Evolutionary conservation across 2,888 invertebrate genomes (phyloP).

Genomic region (Pterostichus niger): DNA sequence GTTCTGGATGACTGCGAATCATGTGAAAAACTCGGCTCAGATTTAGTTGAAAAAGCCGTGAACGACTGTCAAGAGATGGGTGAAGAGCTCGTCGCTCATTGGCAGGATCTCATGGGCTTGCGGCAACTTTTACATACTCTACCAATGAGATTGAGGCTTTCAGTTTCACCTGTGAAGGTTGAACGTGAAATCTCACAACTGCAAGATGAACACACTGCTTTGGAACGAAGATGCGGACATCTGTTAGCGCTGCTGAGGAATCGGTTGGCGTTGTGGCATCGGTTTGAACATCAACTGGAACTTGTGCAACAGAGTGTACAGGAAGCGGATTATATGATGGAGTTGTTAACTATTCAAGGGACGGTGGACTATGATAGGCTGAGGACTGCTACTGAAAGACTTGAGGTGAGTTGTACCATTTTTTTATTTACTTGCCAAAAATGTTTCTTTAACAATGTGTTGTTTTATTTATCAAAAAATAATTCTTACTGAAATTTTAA

Average conservation of each 20-base stretch:
- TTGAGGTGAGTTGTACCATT: conserved; percentile 83
- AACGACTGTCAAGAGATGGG: conserved; percentile 85
- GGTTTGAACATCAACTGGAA: conserved; percentile 89
- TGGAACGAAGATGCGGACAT: conserved; percentile 86
- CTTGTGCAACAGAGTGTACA: conserved; percentile 89
- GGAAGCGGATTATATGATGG: conserved; percentile 93
- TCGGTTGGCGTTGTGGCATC: conserved; percentile 85
- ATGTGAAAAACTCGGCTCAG: conserved; percentile 86
- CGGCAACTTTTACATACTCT: conserved; percentile 88
- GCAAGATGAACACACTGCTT: conserved; percentile 86
- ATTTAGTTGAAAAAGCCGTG: conserved; percentile 88
- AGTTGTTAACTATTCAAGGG: conserved; percentile 89
- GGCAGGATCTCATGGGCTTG: conserved; percentile 88
- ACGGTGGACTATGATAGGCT: conserved; percentile 91
- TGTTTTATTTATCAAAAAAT: too few species aligned
- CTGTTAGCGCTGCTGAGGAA: conserved; percentile 83
- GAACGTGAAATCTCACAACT: conserved; percentile 88
- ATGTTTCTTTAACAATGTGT: too few species aligned
- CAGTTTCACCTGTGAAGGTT: conserved; percentile 87
- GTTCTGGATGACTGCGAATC: conserved; percentile 87
- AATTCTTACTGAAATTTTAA: too few species aligned
- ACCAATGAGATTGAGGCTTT: conserved; percentile 86
- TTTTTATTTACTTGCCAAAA: too few species aligned
- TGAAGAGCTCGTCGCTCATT: conserved; percentile 85
- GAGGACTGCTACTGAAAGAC: conserved; percentile 89